phyloP scores from a whole-genome alignment of 2,888 invertebrate species.

The Trachelus troglodyta region DNA sequence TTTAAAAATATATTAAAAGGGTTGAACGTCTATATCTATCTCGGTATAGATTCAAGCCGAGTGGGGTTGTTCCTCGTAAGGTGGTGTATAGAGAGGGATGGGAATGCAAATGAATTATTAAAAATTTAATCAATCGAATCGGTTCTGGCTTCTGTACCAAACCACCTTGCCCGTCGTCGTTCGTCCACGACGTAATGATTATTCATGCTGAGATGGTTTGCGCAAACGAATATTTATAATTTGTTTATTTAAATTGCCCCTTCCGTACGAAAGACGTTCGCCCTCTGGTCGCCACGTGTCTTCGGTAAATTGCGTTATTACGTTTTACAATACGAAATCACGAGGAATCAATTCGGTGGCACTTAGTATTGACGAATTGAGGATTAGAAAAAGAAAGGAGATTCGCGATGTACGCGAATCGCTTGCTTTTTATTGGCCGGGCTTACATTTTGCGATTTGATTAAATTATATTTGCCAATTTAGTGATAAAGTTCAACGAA shows the following conservation, averaged over 20 bases:
- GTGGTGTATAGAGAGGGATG: constrained; percentile 37
- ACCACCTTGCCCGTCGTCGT: constrained; percentile 36
- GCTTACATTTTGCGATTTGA: background rate
- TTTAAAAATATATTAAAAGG: constrained; percentile 62
- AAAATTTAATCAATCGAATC: constrained; percentile 66
- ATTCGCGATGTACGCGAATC: background rate
- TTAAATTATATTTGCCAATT: background rate
- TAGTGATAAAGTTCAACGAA: background rate
- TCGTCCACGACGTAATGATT: constrained; percentile 61
- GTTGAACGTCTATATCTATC: constrained; percentile 29
- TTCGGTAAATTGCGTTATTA: constrained; percentile 61
- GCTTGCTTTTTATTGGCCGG: background rate
- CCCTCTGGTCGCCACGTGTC: constrained; percentile 41
- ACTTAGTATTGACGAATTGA: background rate
- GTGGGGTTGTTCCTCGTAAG: background rate
- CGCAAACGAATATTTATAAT: constrained; percentile 65
- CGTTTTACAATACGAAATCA: constrained; percentile 38
- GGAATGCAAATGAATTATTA: constrained; percentile 65
- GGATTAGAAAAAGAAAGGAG: background rate
- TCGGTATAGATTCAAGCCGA: background rate
- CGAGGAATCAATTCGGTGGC: background rate
- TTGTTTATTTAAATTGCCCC: constrained; percentile 65
- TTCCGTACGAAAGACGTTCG: background rate
- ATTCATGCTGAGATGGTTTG: constrained; percentile 64
- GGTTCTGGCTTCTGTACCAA: constrained; percentile 51